These are phyloP conservation scores for Sabellastarte sp. DNA, from an alignment of 2,888 invertebrate species.

Conservation along the genomic window DNA sequence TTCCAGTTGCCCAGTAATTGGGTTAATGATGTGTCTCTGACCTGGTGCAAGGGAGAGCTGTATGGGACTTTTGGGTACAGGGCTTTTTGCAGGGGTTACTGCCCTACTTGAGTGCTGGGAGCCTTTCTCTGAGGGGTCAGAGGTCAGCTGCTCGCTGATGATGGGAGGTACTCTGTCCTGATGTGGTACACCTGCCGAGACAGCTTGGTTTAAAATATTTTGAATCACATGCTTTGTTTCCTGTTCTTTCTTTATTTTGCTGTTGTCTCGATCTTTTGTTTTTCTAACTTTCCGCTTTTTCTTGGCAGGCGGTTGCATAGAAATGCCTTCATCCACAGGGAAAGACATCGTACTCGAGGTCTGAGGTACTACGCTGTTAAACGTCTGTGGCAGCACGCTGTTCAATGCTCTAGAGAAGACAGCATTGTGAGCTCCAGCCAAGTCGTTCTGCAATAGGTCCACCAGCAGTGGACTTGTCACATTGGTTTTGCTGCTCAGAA, in stretches of 20 bases:
- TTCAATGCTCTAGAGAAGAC: background rate
- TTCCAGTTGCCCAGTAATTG: conserved; percentile 27
- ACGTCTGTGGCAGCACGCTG: conserved; percentile 2
- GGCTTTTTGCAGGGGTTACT: background rate
- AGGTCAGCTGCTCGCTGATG: background rate
- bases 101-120: background rate
- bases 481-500: conserved; percentile 33
- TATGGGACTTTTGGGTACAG: conserved; percentile 2
- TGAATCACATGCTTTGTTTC: background rate
- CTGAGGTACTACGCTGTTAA: conserved; percentile 5
- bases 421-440: conserved; percentile 15
- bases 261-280: conserved; percentile 10
- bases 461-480: conserved; percentile 83
- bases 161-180: background rate
- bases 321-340: conserved; percentile 14
- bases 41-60: background rate
- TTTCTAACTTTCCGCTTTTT: conserved; percentile 19
- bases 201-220: conserved; percentile 5
- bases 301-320: conserved; percentile 2
- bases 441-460: conserved; percentile 85
- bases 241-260: background rate
- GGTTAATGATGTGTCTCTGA: conserved; percentile 23
- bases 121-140: conserved; percentile 9
- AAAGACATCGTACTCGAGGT: conserved; percentile 13
- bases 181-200: background rate